These are phyloP conservation scores for Hexactinellida sp. DNA, from an alignment of 37 sponge, comb jelly and placozoan genomes.

Conservation along the genomic window DNA sequence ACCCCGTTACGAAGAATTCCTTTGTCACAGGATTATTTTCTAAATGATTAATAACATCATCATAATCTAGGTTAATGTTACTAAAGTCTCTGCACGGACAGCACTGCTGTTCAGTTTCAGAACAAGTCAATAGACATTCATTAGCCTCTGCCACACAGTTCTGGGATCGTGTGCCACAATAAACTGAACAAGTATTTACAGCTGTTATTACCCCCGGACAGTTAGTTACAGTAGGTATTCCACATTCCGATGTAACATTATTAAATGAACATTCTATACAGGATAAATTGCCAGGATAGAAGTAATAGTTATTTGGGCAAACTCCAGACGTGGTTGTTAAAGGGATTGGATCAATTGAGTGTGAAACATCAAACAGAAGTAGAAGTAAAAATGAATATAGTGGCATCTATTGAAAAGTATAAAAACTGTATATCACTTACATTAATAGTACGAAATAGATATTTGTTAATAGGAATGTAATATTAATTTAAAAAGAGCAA, in stretches of 20 bases:
- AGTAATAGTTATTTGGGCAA: neutral
- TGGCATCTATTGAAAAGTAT: neutral
- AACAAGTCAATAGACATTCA: neutral
- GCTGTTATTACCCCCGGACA: neutral
- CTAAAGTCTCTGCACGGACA: neutral
- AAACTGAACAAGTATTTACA: neutral
- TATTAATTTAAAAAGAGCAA: no score
- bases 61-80: neutral
- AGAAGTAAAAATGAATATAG: neutral
- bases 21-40: neutral
- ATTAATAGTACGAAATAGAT: no score
- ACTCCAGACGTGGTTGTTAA: neutral
- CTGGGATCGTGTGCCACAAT: neutral
- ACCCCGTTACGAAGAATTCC: neutral
- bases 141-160: neutral
- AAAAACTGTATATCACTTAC: no score
- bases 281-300: neutral
- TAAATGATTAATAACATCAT: neutral
- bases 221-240: neutral
- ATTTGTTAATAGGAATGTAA: no score
- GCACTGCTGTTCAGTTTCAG: neutral
- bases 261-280: neutral
- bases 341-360: neutral
- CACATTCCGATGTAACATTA: neutral
- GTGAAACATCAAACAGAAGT: neutral